A percentile compares a stretch with the other conserved stretches of the same genome.
Evolutionary conservation across 2,797 vertebrate species (phyloP).

Genomic region (Phylloscopus collybita): DNA sequence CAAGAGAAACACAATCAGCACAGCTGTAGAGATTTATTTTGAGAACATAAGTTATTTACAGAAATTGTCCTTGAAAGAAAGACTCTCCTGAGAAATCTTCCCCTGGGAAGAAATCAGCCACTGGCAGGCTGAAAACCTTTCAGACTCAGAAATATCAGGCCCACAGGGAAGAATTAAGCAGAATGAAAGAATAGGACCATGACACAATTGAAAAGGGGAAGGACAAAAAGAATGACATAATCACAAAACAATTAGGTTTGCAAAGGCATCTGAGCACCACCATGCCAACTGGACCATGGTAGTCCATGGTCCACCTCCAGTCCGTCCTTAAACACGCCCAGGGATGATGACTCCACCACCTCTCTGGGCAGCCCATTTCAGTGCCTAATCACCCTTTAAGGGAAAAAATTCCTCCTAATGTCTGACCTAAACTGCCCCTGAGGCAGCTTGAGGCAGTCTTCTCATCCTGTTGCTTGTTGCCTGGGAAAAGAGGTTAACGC

Average conservation of each 20-base stretch:
- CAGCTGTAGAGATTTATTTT: no score
- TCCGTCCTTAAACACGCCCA: not conserved
- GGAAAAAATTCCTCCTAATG: not conserved
- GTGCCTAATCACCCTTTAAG: not conserved
- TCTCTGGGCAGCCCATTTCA: not conserved
- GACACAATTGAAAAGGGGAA: not conserved
- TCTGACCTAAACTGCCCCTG: not conserved
- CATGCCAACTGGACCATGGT: not conserved
- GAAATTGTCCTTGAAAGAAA: no score
- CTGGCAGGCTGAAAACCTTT: no score
- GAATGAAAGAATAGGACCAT: not conserved
- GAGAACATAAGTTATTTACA: no score
- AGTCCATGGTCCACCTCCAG: not conserved
- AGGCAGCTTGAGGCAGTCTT: not conserved
- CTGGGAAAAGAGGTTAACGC: not conserved
- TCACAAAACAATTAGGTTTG: not conserved
- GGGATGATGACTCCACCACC: not conserved
- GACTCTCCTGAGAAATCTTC: no score
- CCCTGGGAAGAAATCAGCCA: no score
- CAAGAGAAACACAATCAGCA: no score
- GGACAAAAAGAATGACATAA: not conserved
- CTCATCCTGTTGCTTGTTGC: not conserved
- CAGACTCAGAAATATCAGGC: no score
- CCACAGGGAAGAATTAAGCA: not conserved
- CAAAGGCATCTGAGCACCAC: not conserved